A percentile compares a stretch with the other conserved stretches of the same genome.
Evolutionary conservation across 2,797 vertebrate genomes (phyloP).

Genomic region (Ciconia nigra): DNA sequence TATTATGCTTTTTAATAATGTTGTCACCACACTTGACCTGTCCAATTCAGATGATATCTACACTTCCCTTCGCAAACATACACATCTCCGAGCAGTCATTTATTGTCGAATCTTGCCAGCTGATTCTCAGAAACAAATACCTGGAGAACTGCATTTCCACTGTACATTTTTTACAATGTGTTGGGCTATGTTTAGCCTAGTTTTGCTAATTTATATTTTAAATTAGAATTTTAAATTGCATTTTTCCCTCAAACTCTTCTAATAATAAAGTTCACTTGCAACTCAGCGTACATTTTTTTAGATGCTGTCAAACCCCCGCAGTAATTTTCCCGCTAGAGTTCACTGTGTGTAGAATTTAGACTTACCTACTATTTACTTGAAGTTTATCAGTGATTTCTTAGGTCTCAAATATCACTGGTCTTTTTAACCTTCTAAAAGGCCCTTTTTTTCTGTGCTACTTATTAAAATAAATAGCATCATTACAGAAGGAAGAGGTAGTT

Average conservation of each 20-base stretch:
- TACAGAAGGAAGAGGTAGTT: slow-evolving; percentile 32
- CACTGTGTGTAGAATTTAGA: slow-evolving; percentile 61
- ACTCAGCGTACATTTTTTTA: not conserved
- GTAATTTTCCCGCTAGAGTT: slow-evolving; percentile 45
- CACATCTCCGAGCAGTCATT: slow-evolving; percentile 45
- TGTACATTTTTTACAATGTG: not conserved
- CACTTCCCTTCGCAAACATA: slow-evolving; percentile 43
- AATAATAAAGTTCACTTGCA: slow-evolving; percentile 22
- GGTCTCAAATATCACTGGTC: slow-evolving; percentile 65
- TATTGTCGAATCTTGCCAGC: slow-evolving; percentile 27
- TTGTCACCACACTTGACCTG: slow-evolving; percentile 65
- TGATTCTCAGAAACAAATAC: slow-evolving; percentile 54
- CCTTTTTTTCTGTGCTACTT: not conserved
- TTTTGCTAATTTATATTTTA: slow-evolving; percentile 6
- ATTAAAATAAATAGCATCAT: slow-evolving; percentile 66
- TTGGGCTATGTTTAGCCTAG: not conserved
- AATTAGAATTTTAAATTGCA: not conserved
- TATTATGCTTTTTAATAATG: slow-evolving; percentile 61
- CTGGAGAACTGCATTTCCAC: not conserved
- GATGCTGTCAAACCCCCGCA: not conserved
- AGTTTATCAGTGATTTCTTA: slow-evolving; percentile 60
- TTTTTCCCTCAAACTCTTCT: not conserved
- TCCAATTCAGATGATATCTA: slow-evolving; percentile 66
- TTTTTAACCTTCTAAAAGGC: slow-evolving; percentile 58
- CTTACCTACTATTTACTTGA: slow-evolving; percentile 53